Base-by-base conservation (phyloP, 2,113 vertebrate genomes). In the Origma solitaria region DNA sequence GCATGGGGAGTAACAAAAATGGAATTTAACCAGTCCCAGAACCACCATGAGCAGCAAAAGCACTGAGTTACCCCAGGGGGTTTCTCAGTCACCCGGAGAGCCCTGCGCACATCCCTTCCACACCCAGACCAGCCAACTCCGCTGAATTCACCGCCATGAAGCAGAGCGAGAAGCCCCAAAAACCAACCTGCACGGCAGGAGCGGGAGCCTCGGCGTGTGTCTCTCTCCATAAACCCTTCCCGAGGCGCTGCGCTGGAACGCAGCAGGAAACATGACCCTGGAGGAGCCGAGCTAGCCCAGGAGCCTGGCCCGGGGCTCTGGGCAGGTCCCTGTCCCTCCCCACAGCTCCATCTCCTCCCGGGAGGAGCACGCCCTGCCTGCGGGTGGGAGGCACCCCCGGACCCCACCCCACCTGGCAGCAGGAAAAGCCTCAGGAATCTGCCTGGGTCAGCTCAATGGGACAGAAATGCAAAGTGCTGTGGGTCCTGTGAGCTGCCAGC, bases 81-180 rank as follows among this genome's bases (percentile, higher is more conserved):
- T 30, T 28, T 0, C 20, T 35, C 8, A 35, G 30, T 2, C 24
- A 10, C 31, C 25, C 9, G 0, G 20, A 22, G 47, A 51, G 12
- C 45, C 38, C 69, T 4, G 51, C 6, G 2, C 60, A 0, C 5
- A 0, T 8, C 5, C 62, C 13, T 33, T 58, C 58, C 64, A 15
- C 28, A 2, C 30, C 3, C 1, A 5, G 1, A 24, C 2, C 82
- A 58, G 23, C 16, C 33, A 44, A 24, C 15, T 37, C 75, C 65
- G 2, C 35, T 7, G 8, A 45, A 45, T 13, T 5, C 22, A 1
- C 27, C 0, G 13, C 22, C 8, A 40, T 0, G 1, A 23, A 76
- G 25, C 6, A 31, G 15, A 7, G 21, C 9, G 20, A 13, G 42
- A 28, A 38, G 7, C 9, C 57, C 64, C 87, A 1, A n/a, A 61